Evolutionary conservation across 1,140 invertebrate genomes (phyloP), one percentile per base, ranked within the genome.

Genomic region (Sogatella furcifera): DNA sequence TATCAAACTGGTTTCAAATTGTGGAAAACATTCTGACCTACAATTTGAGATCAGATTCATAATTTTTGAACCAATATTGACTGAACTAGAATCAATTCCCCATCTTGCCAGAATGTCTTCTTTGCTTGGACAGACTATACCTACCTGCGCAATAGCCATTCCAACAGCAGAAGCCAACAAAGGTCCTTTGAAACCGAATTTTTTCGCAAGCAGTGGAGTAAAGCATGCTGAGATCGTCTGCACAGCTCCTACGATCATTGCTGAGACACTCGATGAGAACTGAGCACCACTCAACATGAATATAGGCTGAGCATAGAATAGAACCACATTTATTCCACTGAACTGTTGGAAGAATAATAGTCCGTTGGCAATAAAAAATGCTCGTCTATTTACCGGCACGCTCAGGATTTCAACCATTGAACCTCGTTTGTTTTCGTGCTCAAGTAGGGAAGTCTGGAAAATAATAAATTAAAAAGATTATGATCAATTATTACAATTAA

Each of bases 231-330:
- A 83, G 0, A 80, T 46, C 2, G 92, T 73, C 74, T 86, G 84
- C 0, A 91, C 85, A n/a, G 77, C 67, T 13, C 89, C 91, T 61
- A 95, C 80, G 24, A 93, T 83, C 55, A 93, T 92, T 1, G 90
- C 84, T 0, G 82, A 82, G 28, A 84, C 70, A 19, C 78, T 76
- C 0, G 82, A 73, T 21, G 81, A 71, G 0, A 90, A 64, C 0
- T 69, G 70, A 0, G 79, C 80, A 0, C 82, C 80, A 10, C 87
- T 80, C 8, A 77, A 78, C 1, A 72, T 66, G 66, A 88, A 92
- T 67, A 89, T 92, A 2, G 74, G 76, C 43, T 92, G 66, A 90
- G 79, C 76, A 63, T 82, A 84, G 66, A 83, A 83, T 65, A 84
- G 80, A n/a, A 85, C 74, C 14, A 78, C 80, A 69, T 84, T 79